Evolutionary conservation across 2,113 vertebrate species (phyloP), one percentile per base, ranked within the genome.

Genomic region (Megaceryle maxima): DNA sequence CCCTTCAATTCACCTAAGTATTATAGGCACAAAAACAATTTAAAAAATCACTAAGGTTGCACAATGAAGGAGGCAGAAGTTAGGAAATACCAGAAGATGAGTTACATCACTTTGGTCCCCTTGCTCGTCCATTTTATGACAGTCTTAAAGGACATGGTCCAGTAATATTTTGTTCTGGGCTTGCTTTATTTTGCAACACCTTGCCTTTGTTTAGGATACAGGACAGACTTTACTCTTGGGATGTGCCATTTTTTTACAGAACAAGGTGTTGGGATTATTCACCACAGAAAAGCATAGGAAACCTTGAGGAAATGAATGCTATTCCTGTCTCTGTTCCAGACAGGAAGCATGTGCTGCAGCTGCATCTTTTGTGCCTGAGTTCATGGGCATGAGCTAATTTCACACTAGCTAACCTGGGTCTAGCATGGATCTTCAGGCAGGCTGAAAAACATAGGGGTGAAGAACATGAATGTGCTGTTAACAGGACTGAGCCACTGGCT

Each of bases 301-400:
- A 60, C 73, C 51, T 84, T 81, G 51, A 95, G 92, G 87, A 97
- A 95, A 87, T 82, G 13, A 63, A 73, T 75, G n/a, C 48, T 79
- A 15, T 97, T 96, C 94, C 96, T 96, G 93, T 55, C 53, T 96
- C 77, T 94, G 87, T 96, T 94, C 62, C 66, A 53, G 66, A 73
- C 81, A 94, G 96, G 89, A 97, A 92, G 41, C 17, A 2, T 66
- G 63, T 22, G 53, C 66, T 79, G 76, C 83, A 94, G 86, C 68
- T 90, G 81, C 69, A 21, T 44, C 73, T 87, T 87, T 91, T 68
- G 77, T 63, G 62, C 66, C 14, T 53, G 69, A 89, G 87, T 91
- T 92, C 91, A 91, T 18, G 29, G 33, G 60, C 3, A 2, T 39
- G 56, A 90, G 56, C n/a, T 56, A 16, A 81, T 74, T 88, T 67